Evolutionary conservation across 1,140 invertebrate species (phyloP), one percentile per base, ranked within the genome.

Genomic region (Ips typographus): DNA sequence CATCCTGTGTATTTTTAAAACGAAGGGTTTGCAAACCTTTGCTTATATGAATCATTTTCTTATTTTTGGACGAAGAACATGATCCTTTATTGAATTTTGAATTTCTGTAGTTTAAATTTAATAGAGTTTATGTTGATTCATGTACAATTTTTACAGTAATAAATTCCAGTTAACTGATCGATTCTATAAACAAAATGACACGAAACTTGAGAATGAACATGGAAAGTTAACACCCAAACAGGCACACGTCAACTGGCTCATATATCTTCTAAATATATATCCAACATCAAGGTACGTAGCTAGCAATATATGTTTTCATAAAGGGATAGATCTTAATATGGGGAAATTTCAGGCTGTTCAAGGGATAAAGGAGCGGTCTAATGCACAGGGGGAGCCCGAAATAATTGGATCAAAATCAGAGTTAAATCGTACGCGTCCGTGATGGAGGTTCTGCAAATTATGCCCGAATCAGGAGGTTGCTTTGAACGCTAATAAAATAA

Each of bases 381-480:
- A 68, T 68, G 66, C 66, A 68, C 51, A 55, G 53, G 57, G 66
- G 59, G 59, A 68, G 40, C 41, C 40, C 47, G 38, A 43, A 62
- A 60, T 68, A 68, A 68, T 68, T 68, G 66, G 66, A 68, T 68
- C 66, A 68, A 68, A 68, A 68, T 68, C 66, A 61, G 51, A 68
- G 58, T 62, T 68, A 68, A 68, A 62, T 62, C 59, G 47, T 52
- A 60, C 38, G 52, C 55, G 51, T 59, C 51, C 51, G 65, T 66
- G 38, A 38, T 4, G 37, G 41, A 8, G 6, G 47, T 41, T 38
- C 38, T 41, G 62, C 38, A 40, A 49, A 49, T 49, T 49, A 49
- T 49, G 44, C 44, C 44, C 44, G 44, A 22, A 49, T 49, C 7
- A 22, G 22, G 22, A 22, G 22, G 22, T 22, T 22, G 22, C 22